Conservation (phyloP, 2,888 invertebrate species). For the Anodontia alba region DNA sequence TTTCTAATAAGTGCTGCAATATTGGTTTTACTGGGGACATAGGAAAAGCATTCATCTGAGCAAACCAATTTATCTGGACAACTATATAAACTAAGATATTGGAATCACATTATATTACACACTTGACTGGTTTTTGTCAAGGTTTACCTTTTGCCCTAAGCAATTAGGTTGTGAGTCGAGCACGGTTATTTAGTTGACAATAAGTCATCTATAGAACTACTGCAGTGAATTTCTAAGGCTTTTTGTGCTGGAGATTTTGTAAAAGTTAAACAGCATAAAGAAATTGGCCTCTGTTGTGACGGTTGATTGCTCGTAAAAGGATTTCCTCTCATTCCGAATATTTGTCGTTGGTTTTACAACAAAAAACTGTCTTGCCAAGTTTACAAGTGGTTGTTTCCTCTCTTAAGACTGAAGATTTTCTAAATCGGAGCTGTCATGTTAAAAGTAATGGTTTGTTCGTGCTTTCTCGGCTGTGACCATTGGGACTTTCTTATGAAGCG, state of each 20-base stretch:
- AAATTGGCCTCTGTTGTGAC: not conserved
- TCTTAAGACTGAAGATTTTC: not conserved
- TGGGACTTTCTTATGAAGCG: not conserved
- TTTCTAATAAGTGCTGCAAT: too few species aligned
- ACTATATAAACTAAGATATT: not conserved
- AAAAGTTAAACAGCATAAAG: not conserved
- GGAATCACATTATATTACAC: constrained; percentile 21
- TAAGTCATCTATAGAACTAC: constrained; percentile 4
- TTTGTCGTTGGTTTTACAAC: constrained; percentile 6
- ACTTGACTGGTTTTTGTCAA: constrained; percentile 8
- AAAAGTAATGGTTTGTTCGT: not conserved
- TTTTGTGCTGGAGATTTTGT: not conserved
- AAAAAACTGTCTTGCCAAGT: not conserved
- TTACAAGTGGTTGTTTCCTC: constrained; percentile 9
- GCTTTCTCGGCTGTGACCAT: not conserved
- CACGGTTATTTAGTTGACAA: not conserved
- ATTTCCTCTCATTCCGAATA: not conserved
- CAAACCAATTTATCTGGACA: too few species aligned
- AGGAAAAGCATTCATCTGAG: too few species aligned
- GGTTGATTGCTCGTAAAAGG: constrained; percentile 15
- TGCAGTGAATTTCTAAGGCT: not conserved
- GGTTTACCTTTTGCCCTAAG: constrained; percentile 13
- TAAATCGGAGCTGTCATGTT: constrained; percentile 8
- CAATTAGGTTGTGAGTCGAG: not conserved
- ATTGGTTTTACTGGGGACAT: too few species aligned